Conservation (phyloP, 2,797 vertebrate genomes). For the Melanogrammus aeglefinus region DNA sequence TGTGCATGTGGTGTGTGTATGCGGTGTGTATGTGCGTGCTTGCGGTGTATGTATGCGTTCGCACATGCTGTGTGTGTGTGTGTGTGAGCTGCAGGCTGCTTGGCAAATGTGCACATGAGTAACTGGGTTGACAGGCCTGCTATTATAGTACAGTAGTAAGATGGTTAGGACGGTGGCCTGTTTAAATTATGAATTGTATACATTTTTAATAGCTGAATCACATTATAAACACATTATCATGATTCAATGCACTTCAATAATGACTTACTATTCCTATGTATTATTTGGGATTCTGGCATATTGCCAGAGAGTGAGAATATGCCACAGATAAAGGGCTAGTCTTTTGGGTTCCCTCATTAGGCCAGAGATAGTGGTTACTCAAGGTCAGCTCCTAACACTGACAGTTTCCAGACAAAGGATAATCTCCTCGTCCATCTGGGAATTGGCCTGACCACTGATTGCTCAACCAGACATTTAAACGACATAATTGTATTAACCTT, state of each 20-base stretch:
- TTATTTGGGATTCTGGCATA: background rate
- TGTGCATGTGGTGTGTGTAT: too few species aligned
- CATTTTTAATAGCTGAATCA: background rate
- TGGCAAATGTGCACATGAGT: too few species aligned
- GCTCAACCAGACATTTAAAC: background rate
- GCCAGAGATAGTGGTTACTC: slow-evolving; percentile 41
- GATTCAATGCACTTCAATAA: background rate
- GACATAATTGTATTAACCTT: background rate
- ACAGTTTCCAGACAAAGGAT: slow-evolving; percentile 51
- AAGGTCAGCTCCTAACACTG: slow-evolving; percentile 43
- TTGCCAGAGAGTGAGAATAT: slow-evolving; percentile 3
- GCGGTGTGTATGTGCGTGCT: too few species aligned
- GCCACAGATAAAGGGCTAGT: slow-evolving; percentile 8
- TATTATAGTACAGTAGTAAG: too few species aligned
- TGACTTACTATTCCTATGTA: background rate
- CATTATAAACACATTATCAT: background rate
- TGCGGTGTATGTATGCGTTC: too few species aligned
- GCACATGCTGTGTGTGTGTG: too few species aligned
- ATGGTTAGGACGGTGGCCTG: background rate
- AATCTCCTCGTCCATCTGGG: slow-evolving; percentile 16
- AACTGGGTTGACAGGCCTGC: too few species aligned
- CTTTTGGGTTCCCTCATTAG: slow-evolving; percentile 30
- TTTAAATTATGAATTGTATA: background rate
- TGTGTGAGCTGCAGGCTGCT: too few species aligned
- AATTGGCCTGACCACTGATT: background rate